Base-by-base conservation (phyloP, 64 coral and sea anemone genomes). In the Dendrophyllia cribrosa region DNA sequence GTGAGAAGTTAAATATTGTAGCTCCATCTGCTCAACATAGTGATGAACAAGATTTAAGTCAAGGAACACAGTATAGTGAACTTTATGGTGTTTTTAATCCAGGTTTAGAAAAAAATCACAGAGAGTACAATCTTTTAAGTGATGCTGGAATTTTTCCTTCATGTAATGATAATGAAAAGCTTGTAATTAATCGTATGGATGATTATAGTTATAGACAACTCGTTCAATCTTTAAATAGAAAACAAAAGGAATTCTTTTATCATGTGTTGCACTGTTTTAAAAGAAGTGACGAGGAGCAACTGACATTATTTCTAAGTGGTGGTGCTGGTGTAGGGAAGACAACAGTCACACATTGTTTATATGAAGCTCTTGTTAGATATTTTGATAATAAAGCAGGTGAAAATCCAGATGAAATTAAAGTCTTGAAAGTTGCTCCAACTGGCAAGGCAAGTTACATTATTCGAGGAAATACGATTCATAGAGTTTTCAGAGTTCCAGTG, bases 51-150 rank as follows among this genome's bases (percentile, higher is more conserved):
- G 80, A 92, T 92, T 34, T 26, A n/a, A 53, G 22, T 34, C 46
- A n/a, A 11, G 45, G 59, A 46, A 76, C 52, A 51, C 76, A 92
- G 61, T 46, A 43, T 19, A 92, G 70, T 92, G 89, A 85, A 13
- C 9, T 61, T 47, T 65, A 55, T 88, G 86, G 51, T 15, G 74
- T 69, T 62, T 88, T 88, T 92, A 78, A 92, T 59, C 89, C 89
- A 83, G 88, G 79, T 72, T 75, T 19, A 7, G 74, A 59, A 6
- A 88, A 88, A 25, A 13, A 72, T 60, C 70, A 88, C 43, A 68
- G 46, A 19, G 50, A 88, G 68, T 88, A 88, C 72, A 65, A 87
- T 73, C 20, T 87, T 24, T 59, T 87, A 49, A 43, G 72, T 72
- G 84, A 87, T n/a, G 72, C 72, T 43, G 61, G 45, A 23, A 87